Percentiles rank a stretch among this genome's conserved stretches.
phyloP scores from a whole-genome alignment of 1,140 invertebrate species.

The Drosophila auraria region DNA sequence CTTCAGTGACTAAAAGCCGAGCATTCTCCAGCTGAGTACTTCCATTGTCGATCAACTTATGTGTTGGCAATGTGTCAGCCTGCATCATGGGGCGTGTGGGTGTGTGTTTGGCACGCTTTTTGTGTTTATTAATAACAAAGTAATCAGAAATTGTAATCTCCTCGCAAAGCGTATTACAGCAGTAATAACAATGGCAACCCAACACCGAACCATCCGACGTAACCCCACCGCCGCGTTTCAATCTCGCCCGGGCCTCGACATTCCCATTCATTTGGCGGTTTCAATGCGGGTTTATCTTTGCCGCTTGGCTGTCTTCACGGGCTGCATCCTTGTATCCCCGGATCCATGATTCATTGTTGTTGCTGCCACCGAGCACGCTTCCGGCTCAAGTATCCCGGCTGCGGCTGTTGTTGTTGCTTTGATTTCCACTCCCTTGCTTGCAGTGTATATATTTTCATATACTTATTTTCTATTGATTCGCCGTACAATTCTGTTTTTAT shows the following conservation, averaged over 20 bases:
- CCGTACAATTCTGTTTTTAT: slow-evolving; percentile 40
- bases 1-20: background rate
- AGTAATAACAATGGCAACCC: slow-evolving; percentile 77
- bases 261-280: slow-evolving; percentile 43
- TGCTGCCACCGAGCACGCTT: slow-evolving; percentile 55
- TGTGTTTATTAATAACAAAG: slow-evolving; percentile 83
- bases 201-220: slow-evolving; percentile 30
- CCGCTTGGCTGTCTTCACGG: slow-evolving; percentile 38
- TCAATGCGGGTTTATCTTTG: slow-evolving; percentile 57
- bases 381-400: slow-evolving; percentile 69
- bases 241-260: background rate
- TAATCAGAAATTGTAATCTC: slow-evolving; percentile 82
- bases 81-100: slow-evolving; percentile 24
- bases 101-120: slow-evolving; percentile 65
- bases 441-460: slow-evolving; percentile 31
- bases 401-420: slow-evolving; percentile 28
- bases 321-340: slow-evolving; percentile 48
- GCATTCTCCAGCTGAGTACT: slow-evolving; percentile 11
- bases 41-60: slow-evolving; percentile 21
- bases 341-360: slow-evolving; percentile 47
- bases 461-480: slow-evolving; percentile 32
- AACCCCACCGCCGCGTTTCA: slow-evolving; percentile 6
- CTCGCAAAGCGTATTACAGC: slow-evolving; percentile 78
- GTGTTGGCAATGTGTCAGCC: slow-evolving; percentile 22
- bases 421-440: slow-evolving; percentile 20